Base-by-base conservation (phyloP, 2,888 invertebrate genomes). In the Dicyrtoma fusca region DNA sequence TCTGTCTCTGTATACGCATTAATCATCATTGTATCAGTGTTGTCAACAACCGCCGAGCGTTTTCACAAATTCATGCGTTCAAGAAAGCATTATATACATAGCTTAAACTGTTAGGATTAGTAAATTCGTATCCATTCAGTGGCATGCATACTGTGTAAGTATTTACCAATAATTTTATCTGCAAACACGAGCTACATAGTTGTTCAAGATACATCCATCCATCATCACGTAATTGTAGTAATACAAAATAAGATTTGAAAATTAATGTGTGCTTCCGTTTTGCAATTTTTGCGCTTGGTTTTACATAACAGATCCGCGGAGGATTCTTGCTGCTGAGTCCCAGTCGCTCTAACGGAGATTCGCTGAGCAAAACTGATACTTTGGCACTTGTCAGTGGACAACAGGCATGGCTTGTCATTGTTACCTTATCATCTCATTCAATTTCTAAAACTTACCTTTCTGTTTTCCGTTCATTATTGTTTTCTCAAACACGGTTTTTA, bases 291-390 rank as follows among this genome's bases (percentile, higher is more conserved):
- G 44, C 17, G 61, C 61, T 61, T 34, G 11, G 11, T 61, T 34
- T 61, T 63, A 19, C 75, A 79, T 78, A 75, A n/a, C 82, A 89
- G 90, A 88, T 93, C 69, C 91, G 93, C 72, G 94, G 94, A 34
- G 93, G 93, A 80, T 94, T 94, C 83, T 86, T 94, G 75, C 89
- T 82, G 69, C 79, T 78, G 89, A 91, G 83, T 88, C 89, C 73
- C 66, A 84, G 83, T 74, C 83, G 84, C 65, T 82, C 82, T 25
- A 82, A 83, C 5, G 81, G 83, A 63, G 74, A 81, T 23, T 73
- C 76, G n/a, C 57, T 44, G 23, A 69, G 64, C 73, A 80, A 80
- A 78, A 73, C 79, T 73, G 81, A 81, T 68, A 80, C 80, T 13
- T 71, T 78, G 77, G 81, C 81, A 64, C 80, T 81, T 71, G 81